Base-by-base conservation (phyloP, 2,113 vertebrate species). In the Corythornis vintsioides region DNA sequence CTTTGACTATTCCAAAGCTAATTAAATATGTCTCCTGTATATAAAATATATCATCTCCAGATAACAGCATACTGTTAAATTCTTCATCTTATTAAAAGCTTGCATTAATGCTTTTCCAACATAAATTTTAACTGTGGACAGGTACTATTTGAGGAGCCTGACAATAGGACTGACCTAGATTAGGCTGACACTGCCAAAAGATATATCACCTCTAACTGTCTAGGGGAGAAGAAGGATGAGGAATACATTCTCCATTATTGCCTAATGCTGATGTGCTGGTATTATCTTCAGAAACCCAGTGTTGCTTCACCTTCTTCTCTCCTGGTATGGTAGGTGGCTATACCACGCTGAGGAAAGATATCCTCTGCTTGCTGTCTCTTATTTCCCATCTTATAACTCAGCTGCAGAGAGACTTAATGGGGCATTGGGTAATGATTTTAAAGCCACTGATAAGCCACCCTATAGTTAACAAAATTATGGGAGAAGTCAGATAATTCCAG, bases 51-150 rank as follows among this genome's bases (percentile, higher is more conserved):
- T 98, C 98, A 97, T 97, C 96, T 94, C 82, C 88, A 97, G 98
- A 97, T 98, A 98, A 96, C 97, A 95, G 96, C 95, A 96, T 97
- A 97, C 96, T 96, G 97, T 97, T 97, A 98, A 98, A 97, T 98
- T 97, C 97, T 98, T 98, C 98, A 98, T 98, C 96, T 97, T 98
- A 98, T 98, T 98, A 98, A 98, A 94, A 98, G 98, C 97, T 98
- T 97, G 93, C 97, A 97, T 98, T 98, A 98, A 97, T 97, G 97
- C 96, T 98, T 97, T 97, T 97, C 97, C 90, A 95, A 97, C 97
- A 98, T 98, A 98, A 98, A 98, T 98, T 98, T 97, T 95, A 96
- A 94, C 94, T 66, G 77, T 63, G 96, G 98, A 98, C 97, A 98
- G 98, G 96, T 98, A 97, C 96, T 97, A 96, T 98, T 97, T 97